Percentiles rank a stretch among this genome's conserved stretches.
phyloP scores from a whole-genome alignment of 2,113 vertebrate genomes.

The Dromas ardeola region DNA sequence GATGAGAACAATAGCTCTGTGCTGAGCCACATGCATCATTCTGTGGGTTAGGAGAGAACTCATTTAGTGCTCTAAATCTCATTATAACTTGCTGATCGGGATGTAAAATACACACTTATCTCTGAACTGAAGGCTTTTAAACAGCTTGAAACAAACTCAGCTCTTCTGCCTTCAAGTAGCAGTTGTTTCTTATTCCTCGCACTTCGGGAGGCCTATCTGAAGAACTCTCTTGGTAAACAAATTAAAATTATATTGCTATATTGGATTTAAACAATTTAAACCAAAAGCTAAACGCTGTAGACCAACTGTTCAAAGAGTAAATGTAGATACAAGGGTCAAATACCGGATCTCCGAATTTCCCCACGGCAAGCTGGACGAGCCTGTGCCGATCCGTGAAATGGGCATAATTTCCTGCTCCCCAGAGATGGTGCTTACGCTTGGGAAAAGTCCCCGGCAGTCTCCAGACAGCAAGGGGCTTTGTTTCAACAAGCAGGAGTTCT shows the following conservation, averaged over 20 bases:
- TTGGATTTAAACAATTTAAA: neutral
- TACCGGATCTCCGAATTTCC: neutral
- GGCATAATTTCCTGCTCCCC: neutral
- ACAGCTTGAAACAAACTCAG: neutral
- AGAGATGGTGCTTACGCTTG: neutral
- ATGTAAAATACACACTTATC: neutral
- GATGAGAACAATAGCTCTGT: neutral
- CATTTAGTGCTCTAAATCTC: neutral
- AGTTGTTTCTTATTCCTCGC: neutral
- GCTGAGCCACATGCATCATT: neutral
- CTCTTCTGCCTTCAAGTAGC: neutral
- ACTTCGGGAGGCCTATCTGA: neutral
- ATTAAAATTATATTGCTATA: neutral
- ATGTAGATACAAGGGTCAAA: neutral
- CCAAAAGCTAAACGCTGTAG: neutral
- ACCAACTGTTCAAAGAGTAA: neutral
- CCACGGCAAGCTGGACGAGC: neutral
- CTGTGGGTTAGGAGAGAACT: neutral
- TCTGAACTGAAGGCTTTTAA: neutral
- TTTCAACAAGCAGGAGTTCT: neutral
- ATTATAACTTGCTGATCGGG: neutral
- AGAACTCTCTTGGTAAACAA: slow-evolving; percentile 2
- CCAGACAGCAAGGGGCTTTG: neutral
- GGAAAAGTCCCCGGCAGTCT: neutral
- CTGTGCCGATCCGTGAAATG: neutral